Base-by-base conservation (phyloP, 2,797 vertebrate species). In the Hapalemur alaotrensis region DNA sequence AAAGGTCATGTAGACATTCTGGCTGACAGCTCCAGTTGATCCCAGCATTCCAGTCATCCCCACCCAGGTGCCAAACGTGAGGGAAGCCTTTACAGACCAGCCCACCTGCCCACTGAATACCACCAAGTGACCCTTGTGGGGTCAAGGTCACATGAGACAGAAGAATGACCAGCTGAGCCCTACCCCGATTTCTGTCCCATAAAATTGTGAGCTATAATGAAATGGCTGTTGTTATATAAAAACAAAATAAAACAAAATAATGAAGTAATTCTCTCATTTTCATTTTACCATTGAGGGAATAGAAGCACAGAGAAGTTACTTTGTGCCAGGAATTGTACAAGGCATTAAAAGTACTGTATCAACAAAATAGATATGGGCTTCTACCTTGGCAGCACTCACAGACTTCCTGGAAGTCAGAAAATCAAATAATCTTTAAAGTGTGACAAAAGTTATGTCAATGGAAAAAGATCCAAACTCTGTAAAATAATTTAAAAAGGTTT, bases 341-440 rank as follows among this genome's bases (percentile, higher is more conserved):
- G 35, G 25, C 32, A 86, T 32, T 92, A 43, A 89, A 95, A 67
- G 54, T 63, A 54, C 30, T 57, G 69, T 85, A 81, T 89, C 72
- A 87, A 70, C 48, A 72, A 89, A 89, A 89, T 30, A 65, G 23
- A 88, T 88, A 59, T 0, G 70, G 25, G 20, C 32, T 86, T 76
- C 81, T 91, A 23, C 30, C 12, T 83, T 93, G 35, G 80, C 35
- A 76, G 69, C 18, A 25, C 41, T 82, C 10, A 86, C 48, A 87
- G 73, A 72, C 69, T 73, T 75, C 81, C 50, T 57, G 14, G 18
- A 79, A 89, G 48, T 79, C 50, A 87, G 46, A 90, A 92, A 85
- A 78, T 92, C 82, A 84, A 93, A 52, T 73, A 70, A 89, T 65
- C 20, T 82, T 88, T 90, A 57, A 95, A 85, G 14, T 57, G 11